Base-by-base conservation (phyloP, 2,113 vertebrate genomes). In the Apodemus sylvaticus region DNA sequence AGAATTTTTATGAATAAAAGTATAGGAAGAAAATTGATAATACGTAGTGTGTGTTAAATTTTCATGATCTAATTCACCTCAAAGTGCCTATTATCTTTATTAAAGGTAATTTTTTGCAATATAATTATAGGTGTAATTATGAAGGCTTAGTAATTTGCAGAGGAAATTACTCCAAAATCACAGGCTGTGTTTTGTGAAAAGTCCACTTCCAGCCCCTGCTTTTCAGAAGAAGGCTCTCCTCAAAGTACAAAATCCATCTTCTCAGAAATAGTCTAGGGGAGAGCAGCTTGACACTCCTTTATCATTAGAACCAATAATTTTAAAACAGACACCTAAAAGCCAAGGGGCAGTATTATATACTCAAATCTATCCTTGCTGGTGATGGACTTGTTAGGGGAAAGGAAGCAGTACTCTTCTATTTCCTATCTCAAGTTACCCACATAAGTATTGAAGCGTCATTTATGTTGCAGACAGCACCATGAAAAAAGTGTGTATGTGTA, bases 131-230 rank as follows among this genome's bases (percentile, higher is more conserved):
- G 45, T 58, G 20, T 93, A 96, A 96, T 95, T 95, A 93, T 48
- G 14, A 90, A 93, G 53, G 16, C 45, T 90, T 85, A 89, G 77
- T 95, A 93, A 97, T 92, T 90, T 89, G n/a, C 93, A 29, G 62
- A 62, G 48, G 93, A 87, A 95, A 96, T 87, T 94, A 68, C 58
- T 96, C 78, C 92, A 83, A 94, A 89, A 71, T 93, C 83, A 85
- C 85, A 39, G 77, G 3, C 45, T 14, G 3, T 39, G 36, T 26
- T 55, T 34, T 17, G 24, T 60, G 64, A 85, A 62, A 93, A 91
- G n/a, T 86, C 17, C 87, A 17, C 55, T 90, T 83, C 10, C 19
- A 66, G 42, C 3, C 39, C 9, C 53, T 92, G 51, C 34, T 42
- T 8, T 94, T 85, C n/a, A 73, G 31, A 53, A 73, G 31, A 53